Evolutionary conservation across 2,888 invertebrate genomes (phyloP), one percentile per base, ranked within the genome.

Genomic region (Platynereis dumerilii): DNA sequence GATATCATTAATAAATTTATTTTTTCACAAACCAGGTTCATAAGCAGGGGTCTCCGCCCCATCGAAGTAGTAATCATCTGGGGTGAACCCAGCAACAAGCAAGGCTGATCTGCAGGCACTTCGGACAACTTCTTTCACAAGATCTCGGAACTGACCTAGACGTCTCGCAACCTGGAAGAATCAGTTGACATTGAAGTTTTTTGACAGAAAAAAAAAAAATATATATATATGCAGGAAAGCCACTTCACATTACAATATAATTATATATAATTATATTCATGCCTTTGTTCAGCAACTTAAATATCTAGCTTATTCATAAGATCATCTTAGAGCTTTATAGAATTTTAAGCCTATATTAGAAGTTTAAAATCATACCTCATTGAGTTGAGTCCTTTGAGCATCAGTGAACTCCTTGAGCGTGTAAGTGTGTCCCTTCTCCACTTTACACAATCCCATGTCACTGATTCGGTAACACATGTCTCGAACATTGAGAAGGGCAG

Each of bases 31-130:
- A 61, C 71, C 72, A 54, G 66, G 58, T 59, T 68, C 68, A 24
- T 66, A 64, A 17, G 67, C 70, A 3, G 76, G 75, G 60, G 71
- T 76, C 27, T 77, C 75, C 15, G 75, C 71, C n/a, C 79, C 80
- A 70, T 82, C 82, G 72, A 80, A 82, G 74, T 83, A 84, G 65
- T 84, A 84, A 73, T 94, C 93, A 75, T 93, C 92, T 7, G 89
- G 89, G 1, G 91, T 90, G 79, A 93, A 94, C 0, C 93, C 93
- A 72, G 89, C 89, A 2, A 88, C 88, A 54, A 89, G 86, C 1
- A 95, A 87, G 0, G 93, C 91, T 0, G 89, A 88, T 64, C 91
- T 88, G 76, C 93, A 93, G 0, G 93, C 90, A 58, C 90, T 87
- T 72, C 88, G 86, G 17, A 90, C 85, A 27, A 89, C 86, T 69